Base-by-base conservation (phyloP, 2,888 invertebrate genomes). In the Tetragonula carbonaria region DNA sequence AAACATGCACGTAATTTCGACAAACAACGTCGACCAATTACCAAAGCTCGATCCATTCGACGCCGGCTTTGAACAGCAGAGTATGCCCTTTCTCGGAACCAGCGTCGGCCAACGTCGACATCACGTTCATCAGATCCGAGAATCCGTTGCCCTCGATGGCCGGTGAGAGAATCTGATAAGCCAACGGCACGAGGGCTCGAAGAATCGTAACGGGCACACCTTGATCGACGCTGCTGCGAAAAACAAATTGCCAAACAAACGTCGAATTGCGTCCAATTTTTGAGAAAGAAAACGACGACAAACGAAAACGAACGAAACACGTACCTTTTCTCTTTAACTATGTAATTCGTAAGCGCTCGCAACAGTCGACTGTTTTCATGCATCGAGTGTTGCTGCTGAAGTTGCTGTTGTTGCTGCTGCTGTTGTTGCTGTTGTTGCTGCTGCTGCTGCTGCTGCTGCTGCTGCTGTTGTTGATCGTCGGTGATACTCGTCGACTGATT, bases 21-120 rank as follows among this genome's bases (percentile, higher is more conserved):
- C 33, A 3, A 33, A 33, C 33, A 3, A 3, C 33, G 33, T 33
- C 33, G 33, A 33, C 33, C 33, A 33, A 33, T n/a, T n/a, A 96
- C 95, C 97, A 97, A 13, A 97, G 94, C 80, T 97, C 96, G 2
- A 99, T 96, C 98, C 98, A 98, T 62, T 96, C 96, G 0, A 97
- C 96, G 16, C 96, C 96, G 0, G 98, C 97, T 57, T 97, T 96
- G 94, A 99, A 98, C 28, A 99, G 95, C 50, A 96, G 96, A 3
- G 96, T 95, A 93, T 99, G 98, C 0, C 98, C 98, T 68, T 96
- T 95, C 50, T 98, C 98, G 6, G 96, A 96, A 33, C 98, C 97
- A 33, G 98, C 97, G 94, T 98, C 98, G 0, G 98, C 98, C 87
- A 99, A 93, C 71, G 96, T 97, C 2, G 97, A 96, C 97, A 98